phyloP scores from a whole-genome alignment of 2,888 invertebrate genomes.

The Apamea crenata region DNA sequence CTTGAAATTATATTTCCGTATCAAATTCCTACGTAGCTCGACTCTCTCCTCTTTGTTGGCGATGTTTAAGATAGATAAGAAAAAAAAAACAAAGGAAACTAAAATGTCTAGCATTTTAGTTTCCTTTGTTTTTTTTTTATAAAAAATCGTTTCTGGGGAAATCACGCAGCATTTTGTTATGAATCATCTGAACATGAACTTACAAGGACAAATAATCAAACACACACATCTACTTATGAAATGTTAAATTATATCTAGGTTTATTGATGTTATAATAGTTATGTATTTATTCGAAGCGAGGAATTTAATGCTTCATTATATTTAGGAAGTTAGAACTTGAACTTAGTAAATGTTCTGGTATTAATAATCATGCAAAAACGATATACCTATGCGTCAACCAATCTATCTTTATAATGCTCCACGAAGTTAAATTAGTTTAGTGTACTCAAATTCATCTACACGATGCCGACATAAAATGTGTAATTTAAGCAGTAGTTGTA shows the following conservation, averaged over 20 bases:
- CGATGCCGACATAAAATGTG: constrained; percentile 20
- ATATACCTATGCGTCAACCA: constrained; percentile 7
- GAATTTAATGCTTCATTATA: not conserved
- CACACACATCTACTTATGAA: not conserved
- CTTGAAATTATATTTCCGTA: not conserved
- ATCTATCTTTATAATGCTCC: constrained; percentile 12
- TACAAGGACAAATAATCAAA: constrained; percentile 22
- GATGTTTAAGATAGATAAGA: not conserved
- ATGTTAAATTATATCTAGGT: not conserved
- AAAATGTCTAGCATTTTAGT: not conserved
- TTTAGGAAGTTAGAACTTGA: not conserved
- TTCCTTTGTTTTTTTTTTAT: not conserved
- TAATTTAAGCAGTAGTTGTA: constrained; percentile 9
- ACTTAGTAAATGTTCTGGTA: not conserved
- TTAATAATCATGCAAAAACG: constrained; percentile 8
- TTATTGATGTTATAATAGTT: not conserved
- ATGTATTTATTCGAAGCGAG: not conserved
- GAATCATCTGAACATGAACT: constrained; percentile 16
- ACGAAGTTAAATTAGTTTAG: constrained; percentile 29
- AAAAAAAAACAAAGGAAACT: no score
- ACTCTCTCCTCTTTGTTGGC: not conserved
- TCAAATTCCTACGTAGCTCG: not conserved
- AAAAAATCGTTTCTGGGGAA: not conserved
- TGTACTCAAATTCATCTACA: constrained; percentile 1
- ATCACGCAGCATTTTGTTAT: constrained; percentile 15